These are phyloP conservation scores for Otolemur garnettii DNA, from an alignment of 2,113 vertebrate genomes.

Conservation along the genomic window DNA sequence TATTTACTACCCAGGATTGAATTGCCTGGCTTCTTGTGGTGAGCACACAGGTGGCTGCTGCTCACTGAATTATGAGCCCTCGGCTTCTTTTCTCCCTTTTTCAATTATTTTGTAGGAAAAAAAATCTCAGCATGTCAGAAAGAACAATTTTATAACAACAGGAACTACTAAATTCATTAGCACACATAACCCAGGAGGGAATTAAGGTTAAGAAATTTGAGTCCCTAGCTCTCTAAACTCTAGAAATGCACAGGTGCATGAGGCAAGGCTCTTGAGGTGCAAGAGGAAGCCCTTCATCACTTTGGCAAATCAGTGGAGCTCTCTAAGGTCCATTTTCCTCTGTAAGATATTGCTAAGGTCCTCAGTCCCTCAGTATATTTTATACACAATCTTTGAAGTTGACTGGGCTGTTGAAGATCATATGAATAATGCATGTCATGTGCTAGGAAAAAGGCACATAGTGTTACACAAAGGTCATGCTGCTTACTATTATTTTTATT, in stretches of 20 bases:
- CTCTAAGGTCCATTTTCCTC: constrained; percentile 11
- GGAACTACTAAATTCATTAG: constrained; percentile 1
- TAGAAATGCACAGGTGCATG: neutral
- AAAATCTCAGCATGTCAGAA: neutral
- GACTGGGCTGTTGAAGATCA: constrained; percentile 3
- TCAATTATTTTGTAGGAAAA: neutral
- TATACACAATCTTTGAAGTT: constrained; percentile 17
- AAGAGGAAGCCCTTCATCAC: constrained; percentile 24
- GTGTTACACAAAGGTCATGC: neutral
- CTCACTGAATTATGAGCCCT: neutral
- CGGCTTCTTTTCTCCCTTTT: neutral
- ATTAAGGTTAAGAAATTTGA: neutral
- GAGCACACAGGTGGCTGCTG: neutral
- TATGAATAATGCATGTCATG: constrained; percentile 55
- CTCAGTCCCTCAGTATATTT: constrained; percentile 1
- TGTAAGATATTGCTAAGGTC: neutral
- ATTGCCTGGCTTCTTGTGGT: neutral
- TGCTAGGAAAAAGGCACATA: neutral
- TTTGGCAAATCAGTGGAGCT: neutral
- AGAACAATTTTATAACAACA: constrained; percentile 19
- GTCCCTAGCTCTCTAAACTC: neutral
- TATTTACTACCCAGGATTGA: neutral
- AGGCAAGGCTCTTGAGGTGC: neutral
- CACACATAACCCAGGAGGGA: neutral
- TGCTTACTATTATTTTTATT: constrained; percentile 42